Evolutionary conservation across 2,888 invertebrate species (phyloP), one percentile per base, ranked within the genome.

Genomic region (Lasioglossum malachurum): DNA sequence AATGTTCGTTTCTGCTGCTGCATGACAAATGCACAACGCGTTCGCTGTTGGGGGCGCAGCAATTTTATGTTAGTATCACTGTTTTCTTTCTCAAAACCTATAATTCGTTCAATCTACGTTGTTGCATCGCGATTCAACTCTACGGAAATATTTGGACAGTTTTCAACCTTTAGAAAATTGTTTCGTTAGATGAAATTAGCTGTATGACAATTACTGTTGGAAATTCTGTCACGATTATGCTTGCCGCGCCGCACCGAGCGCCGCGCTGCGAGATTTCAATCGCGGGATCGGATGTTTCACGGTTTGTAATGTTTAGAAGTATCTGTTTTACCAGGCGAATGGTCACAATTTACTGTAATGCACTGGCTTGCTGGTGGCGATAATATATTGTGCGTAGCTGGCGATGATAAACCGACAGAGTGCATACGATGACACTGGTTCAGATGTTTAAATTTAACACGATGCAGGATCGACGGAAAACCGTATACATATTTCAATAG

Each of bases 361-460:
- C 41, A 53, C 38, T 75, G 74, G 67, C 76, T 41, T 84, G 79
- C 80, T 57, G 80, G 74, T 77, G 80, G 57, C 44, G 60, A 69
- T 86, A 84, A 86, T 80, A 57, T 69, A 86, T 75, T 23, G 85
- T 74, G 69, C 53, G 60, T 80, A 35, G 74, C 84, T 84, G 85
- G 57, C 73, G 80, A 80, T 86, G 85, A 86, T 86, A 84, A 67
- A 74, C 84, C 75, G 72, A 64, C 83, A 38, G 57, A 69, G 69
- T 77, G 80, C 76, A 38, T 44, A 44, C 31, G 67, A 64, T 84
- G 71, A 60, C 44, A 44, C 57, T 60, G 74, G 23, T n/a, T 60
- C 53, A 60, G 74, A 84, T 74, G 76, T 57, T 76, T 86, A 77
- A 86, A 74, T 85, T 79, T 69, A 75, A 74, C 82, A 67, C 23